These are phyloP conservation scores for Oxyteleia sp. DNA, from an alignment of 2,888 invertebrate genomes.

Conservation along the genomic window DNA sequence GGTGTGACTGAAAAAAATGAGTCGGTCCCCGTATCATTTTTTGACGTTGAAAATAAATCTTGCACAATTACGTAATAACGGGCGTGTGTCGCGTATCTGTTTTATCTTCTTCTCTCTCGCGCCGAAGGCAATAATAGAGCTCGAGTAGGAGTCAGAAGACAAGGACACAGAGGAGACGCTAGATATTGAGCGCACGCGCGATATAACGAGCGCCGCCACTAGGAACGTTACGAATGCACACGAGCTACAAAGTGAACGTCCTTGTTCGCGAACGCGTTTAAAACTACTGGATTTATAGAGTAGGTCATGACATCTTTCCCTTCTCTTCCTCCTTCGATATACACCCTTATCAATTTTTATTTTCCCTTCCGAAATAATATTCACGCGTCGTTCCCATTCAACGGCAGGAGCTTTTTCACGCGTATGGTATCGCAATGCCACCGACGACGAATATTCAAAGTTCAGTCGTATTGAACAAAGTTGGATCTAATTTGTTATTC, in stretches of 20 bases:
- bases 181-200: constrained; percentile 50
- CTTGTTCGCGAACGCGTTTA: constrained; percentile 74
- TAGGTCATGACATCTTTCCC: constrained; percentile 71
- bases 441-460: no score
- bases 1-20: no score
- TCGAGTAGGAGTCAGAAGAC: constrained; percentile 69
- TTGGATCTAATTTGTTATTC: no score
- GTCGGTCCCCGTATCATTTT: constrained; percentile 59
- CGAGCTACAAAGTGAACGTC: constrained; percentile 67
- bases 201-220: constrained; percentile 60
- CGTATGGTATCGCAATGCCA: no score
- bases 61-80: constrained; percentile 59
- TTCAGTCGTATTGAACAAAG: no score
- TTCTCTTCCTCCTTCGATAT: constrained; percentile 33
- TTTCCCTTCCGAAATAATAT: not conserved
- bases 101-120: constrained; percentile 54
- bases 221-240: constrained; percentile 61
- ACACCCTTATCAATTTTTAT: constrained; percentile 30
- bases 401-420: no score
- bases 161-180: constrained; percentile 60
- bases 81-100: constrained; percentile 62
- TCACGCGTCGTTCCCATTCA: not conserved
- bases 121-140: constrained; percentile 66
- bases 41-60: constrained; percentile 73
- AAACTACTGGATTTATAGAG: constrained; percentile 78